Conservation (phyloP, 2,113 vertebrate genomes). For the Morphnarchus princeps region DNA sequence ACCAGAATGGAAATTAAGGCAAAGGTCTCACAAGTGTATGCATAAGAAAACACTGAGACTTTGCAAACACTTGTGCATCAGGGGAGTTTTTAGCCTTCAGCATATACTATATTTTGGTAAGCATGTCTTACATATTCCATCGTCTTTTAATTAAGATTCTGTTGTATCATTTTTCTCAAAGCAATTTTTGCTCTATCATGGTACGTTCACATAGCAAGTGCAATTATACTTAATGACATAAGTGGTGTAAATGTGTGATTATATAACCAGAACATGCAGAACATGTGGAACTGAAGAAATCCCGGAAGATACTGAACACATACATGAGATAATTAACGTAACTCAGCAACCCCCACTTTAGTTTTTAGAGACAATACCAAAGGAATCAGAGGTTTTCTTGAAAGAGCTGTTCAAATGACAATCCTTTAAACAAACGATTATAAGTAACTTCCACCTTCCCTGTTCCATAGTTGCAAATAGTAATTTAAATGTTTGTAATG, state of each 20-base stretch:
- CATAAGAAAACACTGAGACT: background rate
- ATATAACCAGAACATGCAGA: slow-evolving; percentile 41
- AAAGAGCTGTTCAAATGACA: background rate
- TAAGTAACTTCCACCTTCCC: background rate
- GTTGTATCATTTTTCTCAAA: background rate
- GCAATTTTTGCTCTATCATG: slow-evolving; percentile 22
- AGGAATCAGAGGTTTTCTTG: background rate
- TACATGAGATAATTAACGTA: background rate
- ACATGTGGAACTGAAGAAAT: slow-evolving; percentile 12
- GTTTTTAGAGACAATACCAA: background rate
- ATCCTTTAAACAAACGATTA: background rate
- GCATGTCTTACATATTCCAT: background rate
- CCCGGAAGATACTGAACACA: background rate
- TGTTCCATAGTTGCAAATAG: background rate
- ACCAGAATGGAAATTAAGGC: background rate
- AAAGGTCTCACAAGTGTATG: background rate
- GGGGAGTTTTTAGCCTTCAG: background rate
- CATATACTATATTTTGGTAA: background rate
- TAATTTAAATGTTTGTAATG: background rate
- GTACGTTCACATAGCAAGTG: background rate
- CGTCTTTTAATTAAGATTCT: slow-evolving; percentile 19
- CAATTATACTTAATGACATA: slow-evolving; percentile 61
- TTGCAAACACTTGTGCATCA: background rate
- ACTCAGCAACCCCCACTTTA: background rate
- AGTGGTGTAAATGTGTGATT: slow-evolving; percentile 49